Evolutionary conservation across 2,113 vertebrate genomes (phyloP).

Genomic region (Romanogobio albipinnatus): DNA sequence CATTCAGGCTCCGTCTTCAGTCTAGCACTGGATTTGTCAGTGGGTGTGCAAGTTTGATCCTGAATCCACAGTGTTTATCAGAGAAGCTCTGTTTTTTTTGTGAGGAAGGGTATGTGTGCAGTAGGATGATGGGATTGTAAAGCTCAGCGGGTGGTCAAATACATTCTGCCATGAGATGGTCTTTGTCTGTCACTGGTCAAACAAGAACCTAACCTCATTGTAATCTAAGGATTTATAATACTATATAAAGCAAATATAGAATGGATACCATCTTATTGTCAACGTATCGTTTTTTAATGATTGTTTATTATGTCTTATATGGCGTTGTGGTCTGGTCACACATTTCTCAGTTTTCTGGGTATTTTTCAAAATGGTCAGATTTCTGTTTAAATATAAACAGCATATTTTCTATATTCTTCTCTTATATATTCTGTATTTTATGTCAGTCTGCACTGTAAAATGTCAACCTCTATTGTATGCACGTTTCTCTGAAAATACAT

Average conservation of each 20-base stretch:
- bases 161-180: conserved; percentile 11
- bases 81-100: conserved; percentile 15
- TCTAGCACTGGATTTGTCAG: conserved; percentile 14
- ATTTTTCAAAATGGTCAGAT: not conserved
- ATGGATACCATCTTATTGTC: not conserved
- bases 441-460: not conserved
- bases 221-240: conserved; percentile 3
- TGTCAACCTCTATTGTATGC: not conserved
- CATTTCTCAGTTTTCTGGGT: not conserved
- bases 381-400: not conserved
- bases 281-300: not conserved
- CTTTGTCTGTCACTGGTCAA: conserved; percentile 3
- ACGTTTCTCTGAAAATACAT: not conserved
- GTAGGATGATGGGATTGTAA: conserved; percentile 1
- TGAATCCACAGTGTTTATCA: conserved; percentile 31
- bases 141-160: conserved; percentile 10
- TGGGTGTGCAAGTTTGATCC: conserved; percentile 29
- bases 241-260: not conserved
- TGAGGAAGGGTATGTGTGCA: conserved; percentile 24
- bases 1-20: not conserved
- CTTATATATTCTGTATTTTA: not conserved
- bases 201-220: conserved; percentile 13
- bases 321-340: not conserved
- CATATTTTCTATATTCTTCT: not conserved
- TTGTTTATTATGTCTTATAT: not conserved